Base-by-base conservation (phyloP, 2,113 vertebrate species). In the Hemiscyllium ocellatum region DNA sequence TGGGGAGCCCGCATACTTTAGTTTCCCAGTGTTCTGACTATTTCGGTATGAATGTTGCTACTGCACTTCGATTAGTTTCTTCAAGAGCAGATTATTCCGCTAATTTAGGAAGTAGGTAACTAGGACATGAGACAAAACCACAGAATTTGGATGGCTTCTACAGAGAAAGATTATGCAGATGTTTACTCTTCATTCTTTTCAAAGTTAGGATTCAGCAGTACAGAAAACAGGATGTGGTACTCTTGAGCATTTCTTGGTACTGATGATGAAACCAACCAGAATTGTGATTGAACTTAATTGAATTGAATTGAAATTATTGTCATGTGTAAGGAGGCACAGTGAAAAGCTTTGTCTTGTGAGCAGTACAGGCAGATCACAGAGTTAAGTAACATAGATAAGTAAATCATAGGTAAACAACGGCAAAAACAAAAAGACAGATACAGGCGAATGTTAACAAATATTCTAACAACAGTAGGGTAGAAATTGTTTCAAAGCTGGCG, bases 191-290 rank as follows among this genome's bases (percentile, higher is more conserved):
- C 50, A 6, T 95, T 61, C 8, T 87, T 89, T 66, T 95, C 42
- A 95, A 66, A 29, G 42, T 68, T 89, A 22, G 65, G 12, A 50
- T 66, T 72, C 33, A 95, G 78, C 52, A 70, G 20, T 47, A 65
- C 70, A 89, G 72, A 66, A 83, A 95, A 70, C 93, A 95, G 37
- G 56, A 83, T 89, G 56, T 89, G 78, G 95, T 52, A 61, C 29
- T 37, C 33, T n/a, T 37, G 61, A 93, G 61, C 65, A 93, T n/a
- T 95, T 85, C 95, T 66, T 95, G 47, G 80, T 95, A 66, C 22
- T 66, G 61, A 33, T 80, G 95, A 95, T 80, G 47, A 80, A 61
- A 42, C 68, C 15, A 85, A 52, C 20, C n/a, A 61, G n/a, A 24
- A 20, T 2, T n/a, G 17, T 5, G 7, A 91, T 19, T 65, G 61